Percentiles rank a stretch among this genome's conserved stretches.
phyloP scores from a whole-genome alignment of 1,140 invertebrate species.

The Drosophila mauritiana region DNA sequence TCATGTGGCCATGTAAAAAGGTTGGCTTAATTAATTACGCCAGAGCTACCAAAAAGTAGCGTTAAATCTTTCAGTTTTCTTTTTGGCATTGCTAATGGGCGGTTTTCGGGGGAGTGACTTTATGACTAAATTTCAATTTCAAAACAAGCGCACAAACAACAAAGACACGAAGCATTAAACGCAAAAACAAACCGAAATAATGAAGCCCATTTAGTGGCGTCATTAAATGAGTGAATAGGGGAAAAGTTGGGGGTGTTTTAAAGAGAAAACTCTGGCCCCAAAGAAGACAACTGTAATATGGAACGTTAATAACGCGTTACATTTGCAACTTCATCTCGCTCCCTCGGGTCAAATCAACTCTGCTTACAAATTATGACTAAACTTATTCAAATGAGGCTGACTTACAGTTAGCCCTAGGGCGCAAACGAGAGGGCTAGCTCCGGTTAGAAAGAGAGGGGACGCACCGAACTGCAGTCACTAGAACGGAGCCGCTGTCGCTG shows the following conservation, averaged over 20 bases:
- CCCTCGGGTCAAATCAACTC: conserved; percentile 62
- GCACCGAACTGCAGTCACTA: conserved; percentile 70
- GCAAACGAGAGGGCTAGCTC: neutral
- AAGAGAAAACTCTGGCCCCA: conserved; percentile 20
- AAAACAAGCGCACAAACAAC: conserved; percentile 46
- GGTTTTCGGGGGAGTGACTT: conserved; percentile 36
- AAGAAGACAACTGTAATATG: conserved; percentile 65
- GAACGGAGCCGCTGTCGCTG: conserved; percentile 63
- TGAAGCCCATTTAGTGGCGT: conserved; percentile 83
- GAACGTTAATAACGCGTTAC: conserved; percentile 82
- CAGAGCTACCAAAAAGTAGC: conserved; percentile 49
- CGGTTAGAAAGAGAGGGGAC: conserved; percentile 4
- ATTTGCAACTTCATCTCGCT: conserved; percentile 80
- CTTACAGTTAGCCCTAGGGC: conserved; percentile 60
- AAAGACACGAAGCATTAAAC: conserved; percentile 36
- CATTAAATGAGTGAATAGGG: conserved; percentile 71
- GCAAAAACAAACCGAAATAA: conserved; percentile 73
- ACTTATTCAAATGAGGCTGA: conserved; percentile 81
- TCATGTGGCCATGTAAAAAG: conserved; percentile 71
- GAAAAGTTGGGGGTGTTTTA: conserved; percentile 27
- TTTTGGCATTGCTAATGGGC: conserved; percentile 34
- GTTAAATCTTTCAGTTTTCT: conserved; percentile 70
- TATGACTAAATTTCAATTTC: conserved; percentile 82
- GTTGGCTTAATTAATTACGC: conserved; percentile 74
- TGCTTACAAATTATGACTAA: conserved; percentile 81